Percentiles rank a stretch among this genome's conserved stretches.
These are phyloP conservation scores for Labeo calbasu DNA, from an alignment of 2,797 vertebrate species.

Conservation along the genomic window DNA sequence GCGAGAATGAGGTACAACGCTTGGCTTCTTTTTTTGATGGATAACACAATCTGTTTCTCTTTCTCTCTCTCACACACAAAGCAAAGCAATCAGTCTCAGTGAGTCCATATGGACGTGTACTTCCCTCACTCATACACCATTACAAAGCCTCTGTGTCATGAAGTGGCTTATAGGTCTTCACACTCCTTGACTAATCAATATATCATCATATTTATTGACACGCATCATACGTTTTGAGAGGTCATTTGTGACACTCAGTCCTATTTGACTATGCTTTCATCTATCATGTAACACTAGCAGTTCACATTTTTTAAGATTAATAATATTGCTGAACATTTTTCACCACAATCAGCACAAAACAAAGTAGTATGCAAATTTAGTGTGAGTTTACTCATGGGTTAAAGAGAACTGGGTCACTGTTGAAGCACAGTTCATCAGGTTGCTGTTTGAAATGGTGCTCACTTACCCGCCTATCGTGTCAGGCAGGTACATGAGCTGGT, in stretches of 20 bases:
- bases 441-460: neutral
- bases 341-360: neutral
- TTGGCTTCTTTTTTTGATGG: conserved; percentile 15
- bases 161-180: conserved; percentile 46
- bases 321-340: neutral
- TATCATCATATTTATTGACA: neutral
- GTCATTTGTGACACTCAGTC: too few relatives aligned
- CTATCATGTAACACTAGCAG: neutral
- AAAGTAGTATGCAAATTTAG: neutral
- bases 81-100: neutral
- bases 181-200: conserved; percentile 34
- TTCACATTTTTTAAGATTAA: neutral
- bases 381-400: neutral
- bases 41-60: neutral
- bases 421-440: neutral
- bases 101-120: conserved; percentile 26
- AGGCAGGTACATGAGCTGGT: conserved; percentile 94
- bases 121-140: neutral
- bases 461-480: conserved; percentile 95
- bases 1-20: conserved; percentile 20
- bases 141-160: conserved; percentile 6
- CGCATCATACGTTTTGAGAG: neutral
- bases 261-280: neutral
- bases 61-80: neutral
- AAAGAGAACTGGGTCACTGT: neutral